Conservation (phyloP, 2,888 invertebrate genomes). For the Pheosia tremula region DNA sequence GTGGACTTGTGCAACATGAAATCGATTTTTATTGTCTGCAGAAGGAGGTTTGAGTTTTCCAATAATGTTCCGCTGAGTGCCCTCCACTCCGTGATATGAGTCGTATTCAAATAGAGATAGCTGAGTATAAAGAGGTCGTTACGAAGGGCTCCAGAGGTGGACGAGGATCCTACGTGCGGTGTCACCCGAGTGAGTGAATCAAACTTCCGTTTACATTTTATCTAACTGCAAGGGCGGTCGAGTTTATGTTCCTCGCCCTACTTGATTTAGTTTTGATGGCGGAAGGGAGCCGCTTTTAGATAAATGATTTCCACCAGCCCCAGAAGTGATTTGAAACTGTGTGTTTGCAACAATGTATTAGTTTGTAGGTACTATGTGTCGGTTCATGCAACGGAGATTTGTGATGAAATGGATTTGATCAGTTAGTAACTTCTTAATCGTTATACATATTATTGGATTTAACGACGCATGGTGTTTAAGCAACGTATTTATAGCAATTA, state of each 20-base stretch:
- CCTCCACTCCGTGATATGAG: constrained; percentile 71
- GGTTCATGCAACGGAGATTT: constrained; percentile 63
- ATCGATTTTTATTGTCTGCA: constrained; percentile 42
- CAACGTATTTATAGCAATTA: constrained; percentile 29
- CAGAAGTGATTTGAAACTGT: constrained; percentile 49
- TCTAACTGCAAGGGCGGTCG: constrained; percentile 80
- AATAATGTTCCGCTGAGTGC: constrained; percentile 73
- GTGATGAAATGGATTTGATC: constrained; percentile 73
- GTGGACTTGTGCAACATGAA: constrained; percentile 18
- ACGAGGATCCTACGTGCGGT: constrained; percentile 58
- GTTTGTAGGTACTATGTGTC: constrained; percentile 61
- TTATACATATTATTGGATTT: constrained; percentile 55
- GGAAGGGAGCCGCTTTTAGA: constrained; percentile 79
- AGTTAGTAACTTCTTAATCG: constrained; percentile 64
- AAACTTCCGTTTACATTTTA: constrained; percentile 81
- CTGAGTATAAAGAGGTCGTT: constrained; percentile 76
- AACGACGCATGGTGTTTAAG: constrained; percentile 44
- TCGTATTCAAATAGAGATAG: constrained; percentile 77
- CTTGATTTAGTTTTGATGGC: constrained; percentile 83
- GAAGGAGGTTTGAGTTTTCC: constrained; percentile 65
- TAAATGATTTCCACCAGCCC: constrained; percentile 72
- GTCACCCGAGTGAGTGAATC: constrained; percentile 75
- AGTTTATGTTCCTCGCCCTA: constrained; percentile 78
- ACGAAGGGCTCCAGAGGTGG: constrained; percentile 53
- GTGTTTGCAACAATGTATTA: constrained; percentile 75